Conservation (phyloP, 2,888 invertebrate species). For the Steinernema carpocapsae region DNA sequence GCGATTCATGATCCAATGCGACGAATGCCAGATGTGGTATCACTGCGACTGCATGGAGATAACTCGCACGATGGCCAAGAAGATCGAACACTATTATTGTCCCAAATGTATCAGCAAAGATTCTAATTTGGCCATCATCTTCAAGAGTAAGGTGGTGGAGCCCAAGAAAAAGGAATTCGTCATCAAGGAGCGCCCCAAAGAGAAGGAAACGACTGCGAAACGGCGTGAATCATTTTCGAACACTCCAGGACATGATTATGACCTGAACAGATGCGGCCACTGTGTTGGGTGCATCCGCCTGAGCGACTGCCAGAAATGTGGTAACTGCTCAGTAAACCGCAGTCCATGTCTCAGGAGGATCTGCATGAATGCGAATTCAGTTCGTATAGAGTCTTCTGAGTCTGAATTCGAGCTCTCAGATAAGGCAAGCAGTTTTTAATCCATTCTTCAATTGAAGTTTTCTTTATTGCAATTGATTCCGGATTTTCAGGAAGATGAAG, state of each 20-base stretch:
- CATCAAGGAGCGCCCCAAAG: constrained; percentile 26
- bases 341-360: constrained; percentile 42
- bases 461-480: too few species aligned
- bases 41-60: constrained; percentile 38
- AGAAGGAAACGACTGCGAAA: constrained; percentile 30
- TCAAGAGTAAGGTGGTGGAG: constrained; percentile 31
- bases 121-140: constrained; percentile 37
- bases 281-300: constrained; percentile 79
- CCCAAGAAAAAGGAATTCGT: constrained; percentile 39
- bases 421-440: neutral
- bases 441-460: too few species aligned
- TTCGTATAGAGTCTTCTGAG: neutral
- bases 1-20: constrained; percentile 44
- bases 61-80: constrained; percentile 75
- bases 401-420: neutral
- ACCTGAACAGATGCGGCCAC: constrained; percentile 75
- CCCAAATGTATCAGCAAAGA: constrained; percentile 61
- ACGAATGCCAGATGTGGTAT: constrained; percentile 46
- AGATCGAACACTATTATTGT: constrained; percentile 89
- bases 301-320: constrained; percentile 79
- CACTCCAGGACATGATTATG: neutral
- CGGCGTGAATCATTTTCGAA: neutral
- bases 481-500: constrained; percentile 3
- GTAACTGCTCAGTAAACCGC: constrained; percentile 71
- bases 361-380: constrained; percentile 40